Evolutionary conservation across 2,888 invertebrate genomes (phyloP), one percentile per base, ranked within the genome.

Genomic region (Pseudococcus viburni): DNA sequence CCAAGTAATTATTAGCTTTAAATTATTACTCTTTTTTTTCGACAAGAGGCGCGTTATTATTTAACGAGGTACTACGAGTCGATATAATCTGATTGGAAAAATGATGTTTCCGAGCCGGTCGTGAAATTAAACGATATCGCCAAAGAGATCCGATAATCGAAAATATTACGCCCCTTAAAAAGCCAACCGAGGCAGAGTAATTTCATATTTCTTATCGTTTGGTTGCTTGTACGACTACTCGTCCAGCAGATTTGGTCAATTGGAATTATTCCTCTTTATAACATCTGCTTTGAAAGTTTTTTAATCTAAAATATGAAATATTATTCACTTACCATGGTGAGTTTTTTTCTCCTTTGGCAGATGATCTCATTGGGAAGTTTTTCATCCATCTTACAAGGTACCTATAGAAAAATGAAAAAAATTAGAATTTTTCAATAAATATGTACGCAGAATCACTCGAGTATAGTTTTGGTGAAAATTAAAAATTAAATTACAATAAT

Each of bases 1-100:
- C 64, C 22, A 64, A 64, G 64, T 64, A 64, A 64, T 64, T 64
- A 64, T 64, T 64, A 64, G 64, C 19, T 64, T 64, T 64, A 64
- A 64, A 64, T 22, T 64, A 64, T 64, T 64, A 64, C 64, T 59
- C 5, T 59, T 59, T 59, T 64, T 64, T 64, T 64, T 64, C 64
- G 64, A 64, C 64, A 22, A 64, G 64, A 64, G 64, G 64, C 64
- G 64, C 64, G 64, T 64, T 22, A 22, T 64, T 64, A 22, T 64
- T 64, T 64, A 64, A 64, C 64, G 64, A 64, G 64, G 64, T 22
- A 59, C 59, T n/a, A 19, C 64, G 64, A 7, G 22, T 22, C 22
- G 22, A 22, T 22, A 64, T 64, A 64, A 64, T 64, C 64, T 64
- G 64, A 64, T 64, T 22, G 64, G 64, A 22, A 64, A 64, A 64